These are phyloP conservation scores for Catostylus mosaicus DNA, from an alignment of 30 jellyfish, hydroid and myxozoan genomes.

Conservation along the genomic window DNA sequence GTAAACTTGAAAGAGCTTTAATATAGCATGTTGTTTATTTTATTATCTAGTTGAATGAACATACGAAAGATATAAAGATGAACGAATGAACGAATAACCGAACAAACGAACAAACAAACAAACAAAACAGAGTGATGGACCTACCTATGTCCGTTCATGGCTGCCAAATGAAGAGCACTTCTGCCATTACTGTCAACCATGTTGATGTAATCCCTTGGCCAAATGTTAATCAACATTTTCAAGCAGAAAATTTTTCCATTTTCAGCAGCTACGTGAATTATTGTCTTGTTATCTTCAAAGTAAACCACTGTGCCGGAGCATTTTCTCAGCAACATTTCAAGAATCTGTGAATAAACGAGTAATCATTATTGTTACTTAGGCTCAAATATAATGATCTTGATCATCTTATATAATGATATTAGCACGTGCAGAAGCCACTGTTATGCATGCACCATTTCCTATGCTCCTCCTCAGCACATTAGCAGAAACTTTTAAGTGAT, in stretches of 20 bases:
- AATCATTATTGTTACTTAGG: too few relatives aligned
- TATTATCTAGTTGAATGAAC: too few relatives aligned
- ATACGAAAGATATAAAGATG: too few relatives aligned
- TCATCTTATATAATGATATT: too few relatives aligned
- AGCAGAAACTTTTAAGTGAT: too few relatives aligned
- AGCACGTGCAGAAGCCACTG: too few relatives aligned
- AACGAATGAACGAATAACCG: too few relatives aligned
- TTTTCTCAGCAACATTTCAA: not conserved
- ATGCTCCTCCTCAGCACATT: too few relatives aligned
- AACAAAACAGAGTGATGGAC: not conserved
- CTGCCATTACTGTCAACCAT: conserved; percentile 17
- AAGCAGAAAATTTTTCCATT: conserved; percentile 8
- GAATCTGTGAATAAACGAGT: not conserved
- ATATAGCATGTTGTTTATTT: too few relatives aligned
- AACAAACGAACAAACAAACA: not conserved
- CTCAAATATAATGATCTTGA: too few relatives aligned
- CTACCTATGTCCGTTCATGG: conserved; percentile 37
- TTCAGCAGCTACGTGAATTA: conserved; percentile 47
- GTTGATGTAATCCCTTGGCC: conserved; percentile 39
- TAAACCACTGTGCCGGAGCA: conserved; percentile 18
- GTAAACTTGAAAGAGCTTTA: not conserved
- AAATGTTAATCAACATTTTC: not conserved
- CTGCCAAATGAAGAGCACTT: conserved; percentile 61
- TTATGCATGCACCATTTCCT: too few relatives aligned
- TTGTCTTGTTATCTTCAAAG: conserved; percentile 30